Base-by-base conservation (phyloP, 2,888 invertebrate genomes). In the Chymomyza procnemis region DNA sequence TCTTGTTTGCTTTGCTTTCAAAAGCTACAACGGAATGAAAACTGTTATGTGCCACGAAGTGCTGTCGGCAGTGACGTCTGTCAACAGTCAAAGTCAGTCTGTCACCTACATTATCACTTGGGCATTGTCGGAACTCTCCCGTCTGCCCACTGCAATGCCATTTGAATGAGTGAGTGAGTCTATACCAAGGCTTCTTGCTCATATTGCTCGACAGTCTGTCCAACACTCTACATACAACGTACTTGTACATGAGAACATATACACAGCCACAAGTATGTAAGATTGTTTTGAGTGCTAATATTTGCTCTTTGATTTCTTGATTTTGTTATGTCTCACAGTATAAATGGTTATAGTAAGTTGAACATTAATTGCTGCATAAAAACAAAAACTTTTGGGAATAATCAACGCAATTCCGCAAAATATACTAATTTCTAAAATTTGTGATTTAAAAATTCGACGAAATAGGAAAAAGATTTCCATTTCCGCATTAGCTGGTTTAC, bases 251-350 rank as follows among this genome's bases (percentile, higher is more conserved):
- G 56, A 52, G 56, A 62, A 30, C 55, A 19, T 64, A 60, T 62
- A 22, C 58, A 26, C 61, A 75, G 76, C 79, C 71, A 81, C 85
- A 86, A 81, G 87, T 87, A 12, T 9, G 85, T 67, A 64, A 78
- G 76, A 71, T 85, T 87, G 86, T 87, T 84, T 87, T 85, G 80
- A 84, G 83, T 85, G 83, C 76, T 84, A 83, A 85, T 84, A 84
- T 84, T 84, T 84, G 80, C 87, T 80, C 84, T 78, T 78, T 69
- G 76, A 76, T 83, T 80, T 83, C 75, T 6, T 26, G 6, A 26
- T 26, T 26, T 26, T 26, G 26, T 26, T 26, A 1, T 26, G 4
- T 1, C 8, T 26, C 26, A 26, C 60, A 71, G 64, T 58, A 19
- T 18, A 41, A 58, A 9, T n/a, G 60, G 64, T 69, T 80, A 71